These are phyloP conservation scores for Acanthisitta chloris DNA, from an alignment of 2,113 vertebrate genomes.

Conservation along the genomic window DNA sequence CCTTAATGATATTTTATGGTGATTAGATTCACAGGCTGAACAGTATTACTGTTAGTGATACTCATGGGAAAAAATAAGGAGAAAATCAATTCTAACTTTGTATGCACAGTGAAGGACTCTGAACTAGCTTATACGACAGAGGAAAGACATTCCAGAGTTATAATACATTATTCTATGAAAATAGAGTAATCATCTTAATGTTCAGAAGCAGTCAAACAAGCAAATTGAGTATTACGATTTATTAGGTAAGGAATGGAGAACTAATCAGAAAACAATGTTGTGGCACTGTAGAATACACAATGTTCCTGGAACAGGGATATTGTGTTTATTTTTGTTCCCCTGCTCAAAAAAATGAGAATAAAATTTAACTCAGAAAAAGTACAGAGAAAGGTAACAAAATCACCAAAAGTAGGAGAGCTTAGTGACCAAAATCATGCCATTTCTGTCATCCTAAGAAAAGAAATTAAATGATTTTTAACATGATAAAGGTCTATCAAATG, in stretches of 20 bases:
- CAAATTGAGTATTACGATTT: constrained; percentile 41
- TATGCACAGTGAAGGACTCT: constrained; percentile 20
- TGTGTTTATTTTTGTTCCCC: neutral
- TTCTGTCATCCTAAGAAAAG: neutral
- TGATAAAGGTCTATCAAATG: neutral
- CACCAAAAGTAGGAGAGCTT: neutral
- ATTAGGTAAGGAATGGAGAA: constrained; percentile 14
- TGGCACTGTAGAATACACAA: neutral
- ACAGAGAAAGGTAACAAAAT: neutral
- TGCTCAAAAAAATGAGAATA: neutral
- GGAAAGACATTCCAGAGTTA: constrained; percentile 5
- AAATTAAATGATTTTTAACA: neutral
- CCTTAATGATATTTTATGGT: constrained; percentile 46
- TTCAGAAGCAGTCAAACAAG: constrained; percentile 51
- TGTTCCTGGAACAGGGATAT: constrained; percentile 4
- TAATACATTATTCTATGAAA: constrained; percentile 18
- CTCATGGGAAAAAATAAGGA: constrained; percentile 10
- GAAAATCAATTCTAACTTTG: constrained; percentile 46
- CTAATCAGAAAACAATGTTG: neutral
- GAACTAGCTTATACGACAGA: neutral
- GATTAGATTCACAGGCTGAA: constrained; percentile 39
- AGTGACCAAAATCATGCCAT: neutral
- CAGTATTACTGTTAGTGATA: constrained; percentile 36
- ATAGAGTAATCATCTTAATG: constrained; percentile 45
- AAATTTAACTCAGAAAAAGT: neutral